These are phyloP conservation scores for Nycticorax nycticorax DNA, from an alignment of 2,113 vertebrate genomes.

Conservation along the genomic window DNA sequence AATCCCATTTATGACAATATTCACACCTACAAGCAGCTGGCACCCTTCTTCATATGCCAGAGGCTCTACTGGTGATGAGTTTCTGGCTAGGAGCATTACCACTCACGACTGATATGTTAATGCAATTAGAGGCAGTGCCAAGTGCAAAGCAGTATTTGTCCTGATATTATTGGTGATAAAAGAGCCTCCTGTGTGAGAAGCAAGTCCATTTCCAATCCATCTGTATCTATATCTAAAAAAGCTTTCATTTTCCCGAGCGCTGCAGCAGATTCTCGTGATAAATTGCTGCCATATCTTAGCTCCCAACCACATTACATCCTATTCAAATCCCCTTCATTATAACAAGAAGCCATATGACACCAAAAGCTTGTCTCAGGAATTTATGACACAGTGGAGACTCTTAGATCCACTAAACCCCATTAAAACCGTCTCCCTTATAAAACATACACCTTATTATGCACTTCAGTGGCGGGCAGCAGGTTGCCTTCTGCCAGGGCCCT, in stretches of 20 bases:
- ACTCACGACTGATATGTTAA: constrained; percentile 16
- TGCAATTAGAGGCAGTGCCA: constrained; percentile 1
- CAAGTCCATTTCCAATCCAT: constrained; percentile 38
- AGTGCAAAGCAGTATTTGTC: constrained; percentile 38
- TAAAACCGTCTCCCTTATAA: constrained; percentile 60
- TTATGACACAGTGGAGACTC: constrained; percentile 58
- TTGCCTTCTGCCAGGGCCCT: neutral
- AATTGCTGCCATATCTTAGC: constrained; percentile 47
- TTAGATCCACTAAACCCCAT: constrained; percentile 61
- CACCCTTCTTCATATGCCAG: neutral
- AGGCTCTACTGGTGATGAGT: constrained; percentile 19
- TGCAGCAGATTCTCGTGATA: neutral
- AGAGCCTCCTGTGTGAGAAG: constrained; percentile 30
- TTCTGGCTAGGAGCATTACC: neutral
- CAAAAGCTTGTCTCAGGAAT: constrained; percentile 53
- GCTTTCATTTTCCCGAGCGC: neutral
- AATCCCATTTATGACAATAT: neutral
- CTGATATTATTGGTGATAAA: constrained; percentile 38
- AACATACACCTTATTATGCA: constrained; percentile 46
- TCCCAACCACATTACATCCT: constrained; percentile 53
- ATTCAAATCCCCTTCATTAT: constrained; percentile 70
- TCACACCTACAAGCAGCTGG: constrained; percentile 61
- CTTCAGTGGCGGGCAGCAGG: neutral
- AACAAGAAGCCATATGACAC: constrained; percentile 60
- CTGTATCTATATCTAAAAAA: constrained; percentile 44